Base-by-base conservation (phyloP, 2,888 invertebrate species). In the Drosophila ezoana region DNA sequence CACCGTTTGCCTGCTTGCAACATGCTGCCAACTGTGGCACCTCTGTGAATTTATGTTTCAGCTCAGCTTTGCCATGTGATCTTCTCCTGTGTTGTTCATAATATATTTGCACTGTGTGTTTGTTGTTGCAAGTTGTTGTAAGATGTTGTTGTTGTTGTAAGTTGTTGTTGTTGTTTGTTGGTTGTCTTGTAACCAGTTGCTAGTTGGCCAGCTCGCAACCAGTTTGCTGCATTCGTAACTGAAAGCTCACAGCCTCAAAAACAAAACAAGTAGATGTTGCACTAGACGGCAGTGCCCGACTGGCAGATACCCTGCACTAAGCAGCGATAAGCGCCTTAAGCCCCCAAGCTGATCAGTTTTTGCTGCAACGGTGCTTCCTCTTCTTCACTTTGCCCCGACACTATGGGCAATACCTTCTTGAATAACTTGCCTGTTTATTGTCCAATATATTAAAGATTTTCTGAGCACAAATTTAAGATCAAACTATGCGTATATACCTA, bases 131-230 rank as follows among this genome's bases (percentile, higher is more conserved):
- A 2, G 20, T 20, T 18, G 53, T 9, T 54, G 28, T 11, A 16
- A 8, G 59, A 9, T 32, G 35, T 57, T 35, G 41, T 37, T 62
- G 59, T 16, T 49, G 49, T 48, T 4, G 28, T 32, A 28, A 9
- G 38, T 23, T n/a, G 49, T 44, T 54, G 61, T 20, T 14, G 40
- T 13, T 37, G 48, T 33, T 41, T 18, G 51, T 45, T 51, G 41
- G 4, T 47, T 58, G 38, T 57, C 48, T 47, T 64, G 76, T 57
- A 76, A 74, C 74, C 73, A 64, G 73, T 74, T 75, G 73, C 32
- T 18, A 44, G 54, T 56, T 35, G 38, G 32, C n/a, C 18, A 35
- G 49, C 28, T 64, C 40, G 57, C 60, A 74, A 75, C 74, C 70
- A 61, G 74, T 74, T 74, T 74, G 33, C 32, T 40, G 60, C 28